Evolutionary conservation across 2,797 vertebrate species (phyloP).

Genomic region (Pelodytes ibericus): DNA sequence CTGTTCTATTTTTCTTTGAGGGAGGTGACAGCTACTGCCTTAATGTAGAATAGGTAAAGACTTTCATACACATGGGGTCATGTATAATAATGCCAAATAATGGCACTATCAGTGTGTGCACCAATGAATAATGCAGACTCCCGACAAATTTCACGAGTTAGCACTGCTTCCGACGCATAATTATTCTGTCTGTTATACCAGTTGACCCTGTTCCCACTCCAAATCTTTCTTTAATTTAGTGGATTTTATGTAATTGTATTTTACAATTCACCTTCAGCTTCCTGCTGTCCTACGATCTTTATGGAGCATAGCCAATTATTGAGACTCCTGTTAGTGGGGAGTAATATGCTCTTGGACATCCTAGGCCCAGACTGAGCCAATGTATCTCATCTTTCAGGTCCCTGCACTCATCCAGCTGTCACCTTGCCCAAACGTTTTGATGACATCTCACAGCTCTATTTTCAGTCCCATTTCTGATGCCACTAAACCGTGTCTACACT

Average conservation of each 20-base stretch:
- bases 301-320: conserved; percentile 6
- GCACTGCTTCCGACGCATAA: no score
- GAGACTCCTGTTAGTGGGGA: not conserved
- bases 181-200: not conserved
- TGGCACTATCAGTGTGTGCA: no score
- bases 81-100: no score
- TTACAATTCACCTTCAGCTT: conserved; percentile 21
- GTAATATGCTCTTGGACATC: not conserved
- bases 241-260: conserved; percentile 23
- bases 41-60: no score
- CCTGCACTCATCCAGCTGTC: conserved; percentile 31
- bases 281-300: conserved; percentile 16
- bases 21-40: no score
- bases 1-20: no score
- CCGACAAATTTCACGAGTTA: no score
- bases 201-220: not conserved
- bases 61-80: no score
- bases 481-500: conserved; percentile 23
- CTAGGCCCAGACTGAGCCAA: not conserved
- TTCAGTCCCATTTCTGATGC: conserved; percentile 27
- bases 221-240: not conserved
- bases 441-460: conserved; percentile 42
- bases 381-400: conserved; percentile 22
- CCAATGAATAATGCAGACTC: no score
- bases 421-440: conserved; percentile 23